Conservation (phyloP, 2,797 vertebrate species). For the Sciurus vulgaris region DNA sequence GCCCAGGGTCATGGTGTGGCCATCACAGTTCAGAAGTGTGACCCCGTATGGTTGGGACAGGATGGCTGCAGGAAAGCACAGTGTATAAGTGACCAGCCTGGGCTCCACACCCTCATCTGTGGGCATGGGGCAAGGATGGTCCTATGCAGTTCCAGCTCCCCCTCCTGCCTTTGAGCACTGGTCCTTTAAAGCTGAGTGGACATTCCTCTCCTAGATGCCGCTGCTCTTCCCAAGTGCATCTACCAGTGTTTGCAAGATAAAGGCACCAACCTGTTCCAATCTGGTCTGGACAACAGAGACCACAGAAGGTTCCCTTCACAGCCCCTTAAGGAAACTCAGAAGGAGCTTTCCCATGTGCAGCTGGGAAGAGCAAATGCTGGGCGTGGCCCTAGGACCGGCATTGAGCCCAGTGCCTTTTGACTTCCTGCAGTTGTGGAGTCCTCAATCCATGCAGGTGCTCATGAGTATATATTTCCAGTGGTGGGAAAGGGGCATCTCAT, state of each 20-base stretch:
- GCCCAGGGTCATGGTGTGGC: constrained; percentile 95
- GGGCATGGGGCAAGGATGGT: too few species aligned
- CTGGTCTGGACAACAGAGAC: background rate
- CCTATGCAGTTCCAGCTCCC: accelerated
- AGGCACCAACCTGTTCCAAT: background rate
- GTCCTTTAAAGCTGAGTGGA: background rate
- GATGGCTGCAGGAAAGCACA: constrained; percentile 86
- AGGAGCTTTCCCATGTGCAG: accelerated
- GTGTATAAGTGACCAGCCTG: accelerated
- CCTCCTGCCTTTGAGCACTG: accelerated
- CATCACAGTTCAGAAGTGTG: constrained; percentile 94
- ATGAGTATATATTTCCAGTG: background rate
- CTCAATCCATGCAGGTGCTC: background rate
- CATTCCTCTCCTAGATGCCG: accelerated
- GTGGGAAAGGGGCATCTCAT: background rate
- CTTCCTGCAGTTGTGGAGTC: background rate
- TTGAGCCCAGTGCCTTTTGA: background rate
- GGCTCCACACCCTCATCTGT: too few species aligned
- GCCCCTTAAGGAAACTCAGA: background rate
- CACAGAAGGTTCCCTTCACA: accelerated
- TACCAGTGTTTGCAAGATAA: accelerated
- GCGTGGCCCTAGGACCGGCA: accelerated
- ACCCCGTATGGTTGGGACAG: constrained; percentile 95
- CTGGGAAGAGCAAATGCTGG: background rate
- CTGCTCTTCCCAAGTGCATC: background rate